Base-by-base conservation (phyloP, 2,113 vertebrate genomes). In the Mellivora capensis region DNA sequence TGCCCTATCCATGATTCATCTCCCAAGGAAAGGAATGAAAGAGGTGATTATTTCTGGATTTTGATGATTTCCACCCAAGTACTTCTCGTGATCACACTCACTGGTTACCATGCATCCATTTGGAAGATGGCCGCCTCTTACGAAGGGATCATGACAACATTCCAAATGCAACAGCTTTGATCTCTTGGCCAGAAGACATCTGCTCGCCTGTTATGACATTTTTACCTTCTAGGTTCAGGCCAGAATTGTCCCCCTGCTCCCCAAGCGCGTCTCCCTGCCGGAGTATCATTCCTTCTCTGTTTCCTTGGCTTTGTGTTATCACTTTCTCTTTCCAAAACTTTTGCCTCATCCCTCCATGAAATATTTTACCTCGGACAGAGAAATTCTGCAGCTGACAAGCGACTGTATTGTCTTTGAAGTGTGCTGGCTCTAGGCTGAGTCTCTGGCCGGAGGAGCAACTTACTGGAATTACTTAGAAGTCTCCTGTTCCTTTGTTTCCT, bases 101-200 rank as follows among this genome's bases (percentile, higher is more conserved):
- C 80, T 9, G 0, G 39, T 95, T 81, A 47, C 83, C 71, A 44
- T 4, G 0, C 52, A 77, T 94, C 72, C 96, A 79, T 85, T 87
- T 94, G 95, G 83, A 97, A 64, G 62, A 81, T 42, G 96, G 69
- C 96, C 3, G 10, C 77, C 44, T 88, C 61, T 94, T 90, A 72
- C 80, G 94, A 96, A 91, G 72, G 77, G 87, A 94, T 90, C 4
- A 8, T 69, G 97, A 97, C 94, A 94, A 54, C 52, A 79, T 96
- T 97, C 96, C 96, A 97, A 96, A 83, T 10, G 21, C 81, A 88
- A 15, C 29, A 34, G 92, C 97, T 98, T 98, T 97, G 87, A 97
- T 98, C 80, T 96, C 80, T 34, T 17, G 10, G 97, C 97, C 97
- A 98, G 92, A 96, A 76, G 81, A 97, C 96, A 96, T 97, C 93